Percentiles rank a stretch among this genome's conserved stretches.
Evolutionary conservation across 2,113 vertebrate genomes (phyloP).

Genomic region (Myotis lucifugus): DNA sequence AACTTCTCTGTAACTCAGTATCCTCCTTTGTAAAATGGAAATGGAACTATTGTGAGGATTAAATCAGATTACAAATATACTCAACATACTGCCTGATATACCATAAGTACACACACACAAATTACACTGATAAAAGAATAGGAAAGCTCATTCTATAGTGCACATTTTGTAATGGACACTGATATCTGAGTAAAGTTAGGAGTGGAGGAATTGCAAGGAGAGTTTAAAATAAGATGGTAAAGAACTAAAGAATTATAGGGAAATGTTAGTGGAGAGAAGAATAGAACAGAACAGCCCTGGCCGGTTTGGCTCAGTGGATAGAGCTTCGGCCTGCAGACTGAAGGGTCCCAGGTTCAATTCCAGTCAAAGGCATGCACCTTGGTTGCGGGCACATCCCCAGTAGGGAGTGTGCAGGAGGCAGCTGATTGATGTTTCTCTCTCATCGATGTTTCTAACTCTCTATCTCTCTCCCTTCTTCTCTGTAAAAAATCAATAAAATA

Average conservation of each 20-base stretch:
- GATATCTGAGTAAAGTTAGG: background rate
- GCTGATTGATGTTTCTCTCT: too few relatives aligned
- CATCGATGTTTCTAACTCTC: too few relatives aligned
- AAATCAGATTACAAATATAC: background rate
- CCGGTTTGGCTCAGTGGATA: too few relatives aligned
- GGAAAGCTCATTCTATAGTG: background rate
- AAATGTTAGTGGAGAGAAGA: background rate
- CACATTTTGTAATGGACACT: background rate
- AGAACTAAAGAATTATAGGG: background rate
- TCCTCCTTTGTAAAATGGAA: background rate
- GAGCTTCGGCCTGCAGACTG: too few relatives aligned
- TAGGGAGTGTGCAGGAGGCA: too few relatives aligned
- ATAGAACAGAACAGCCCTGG: background rate
- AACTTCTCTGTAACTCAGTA: background rate
- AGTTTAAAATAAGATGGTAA: background rate
- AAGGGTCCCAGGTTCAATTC: too few relatives aligned
- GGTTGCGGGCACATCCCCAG: too few relatives aligned
- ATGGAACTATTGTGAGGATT: background rate
- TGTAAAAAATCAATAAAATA: too few relatives aligned
- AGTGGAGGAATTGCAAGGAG: background rate
- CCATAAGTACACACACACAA: background rate
- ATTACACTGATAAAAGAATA: background rate
- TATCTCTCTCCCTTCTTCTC: too few relatives aligned
- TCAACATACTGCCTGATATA: background rate
- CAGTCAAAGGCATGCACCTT: too few relatives aligned